A percentile compares a stretch with the other conserved stretches of the same genome.
Evolutionary conservation across 1,140 invertebrate species (phyloP).

Genomic region (Doryteuthis pealeii): DNA sequence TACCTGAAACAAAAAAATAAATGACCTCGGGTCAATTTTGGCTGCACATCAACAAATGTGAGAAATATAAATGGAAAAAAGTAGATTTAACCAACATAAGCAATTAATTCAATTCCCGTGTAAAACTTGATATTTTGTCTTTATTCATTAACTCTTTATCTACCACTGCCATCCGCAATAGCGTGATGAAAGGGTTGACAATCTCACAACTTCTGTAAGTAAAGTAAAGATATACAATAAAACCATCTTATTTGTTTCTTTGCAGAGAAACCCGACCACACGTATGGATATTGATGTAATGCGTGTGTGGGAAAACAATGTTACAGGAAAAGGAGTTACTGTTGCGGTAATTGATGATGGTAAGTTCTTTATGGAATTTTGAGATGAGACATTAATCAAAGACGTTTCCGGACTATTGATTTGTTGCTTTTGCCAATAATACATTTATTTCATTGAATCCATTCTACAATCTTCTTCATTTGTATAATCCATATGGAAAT

Average conservation of each 20-base stretch:
- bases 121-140: no score
- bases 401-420: no score
- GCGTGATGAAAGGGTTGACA: background rate
- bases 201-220: background rate
- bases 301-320: constrained; percentile 51
- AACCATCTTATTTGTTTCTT: constrained; percentile 21
- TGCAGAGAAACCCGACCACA: constrained; percentile 30
- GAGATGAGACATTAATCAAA: background rate
- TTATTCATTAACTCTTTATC: no score
- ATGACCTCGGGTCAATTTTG: background rate
- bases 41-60: background rate
- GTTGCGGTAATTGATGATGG: constrained; percentile 61
- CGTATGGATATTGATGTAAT: constrained; percentile 58
- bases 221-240: background rate
- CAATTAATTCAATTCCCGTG: no score
- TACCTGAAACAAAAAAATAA: background rate
- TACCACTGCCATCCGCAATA: no score
- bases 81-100: background rate
- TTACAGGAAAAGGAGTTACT: constrained; percentile 56
- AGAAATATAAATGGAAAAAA: background rate
- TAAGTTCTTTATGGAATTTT: constrained; percentile 25
- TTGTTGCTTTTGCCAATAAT: no score
- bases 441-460: no score
- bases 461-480: no score
- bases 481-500: no score